Conservation (phyloP, 2,113 vertebrate species). For the Clarias gariepinus region DNA sequence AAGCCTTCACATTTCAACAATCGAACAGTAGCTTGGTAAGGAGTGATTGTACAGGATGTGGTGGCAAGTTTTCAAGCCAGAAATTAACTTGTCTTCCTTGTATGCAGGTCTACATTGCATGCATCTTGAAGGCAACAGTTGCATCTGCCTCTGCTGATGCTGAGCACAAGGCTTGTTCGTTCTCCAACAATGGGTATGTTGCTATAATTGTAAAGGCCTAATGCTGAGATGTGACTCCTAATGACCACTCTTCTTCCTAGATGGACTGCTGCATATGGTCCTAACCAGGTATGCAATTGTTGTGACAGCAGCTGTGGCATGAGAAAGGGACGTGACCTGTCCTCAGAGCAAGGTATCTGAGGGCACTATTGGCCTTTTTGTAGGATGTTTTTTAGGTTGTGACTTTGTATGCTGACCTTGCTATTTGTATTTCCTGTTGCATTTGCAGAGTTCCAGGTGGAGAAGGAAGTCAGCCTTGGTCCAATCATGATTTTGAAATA, state of each 20-base stretch:
- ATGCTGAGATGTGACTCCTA: too few relatives aligned
- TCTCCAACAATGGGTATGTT: too few relatives aligned
- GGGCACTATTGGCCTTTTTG: too few relatives aligned
- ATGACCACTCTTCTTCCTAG: too few relatives aligned
- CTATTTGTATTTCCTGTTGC: too few relatives aligned
- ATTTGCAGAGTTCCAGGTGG: neutral
- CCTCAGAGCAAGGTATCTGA: neutral
- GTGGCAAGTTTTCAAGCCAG: neutral
- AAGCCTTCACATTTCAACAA: too few relatives aligned
- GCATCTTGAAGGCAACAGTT: too few relatives aligned
- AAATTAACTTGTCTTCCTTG: rapidly evolving
- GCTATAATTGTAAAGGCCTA: too few relatives aligned
- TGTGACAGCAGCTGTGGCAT: conserved; percentile 59
- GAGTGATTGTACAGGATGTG: neutral
- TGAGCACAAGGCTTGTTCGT: too few relatives aligned
- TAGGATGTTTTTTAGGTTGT: too few relatives aligned
- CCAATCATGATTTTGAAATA: neutral
- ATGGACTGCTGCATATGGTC: conserved; percentile 68
- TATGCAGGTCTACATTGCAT: conserved; percentile 57
- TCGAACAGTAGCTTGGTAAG: conserved; percentile 63
- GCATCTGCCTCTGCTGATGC: too few relatives aligned
- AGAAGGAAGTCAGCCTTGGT: neutral
- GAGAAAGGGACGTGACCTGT: conserved; percentile 50
- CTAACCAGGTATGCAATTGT: conserved; percentile 68
- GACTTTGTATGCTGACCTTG: too few relatives aligned